Conservation (phyloP, 2,888 invertebrate species). For the Cyclophora albipunctata region DNA sequence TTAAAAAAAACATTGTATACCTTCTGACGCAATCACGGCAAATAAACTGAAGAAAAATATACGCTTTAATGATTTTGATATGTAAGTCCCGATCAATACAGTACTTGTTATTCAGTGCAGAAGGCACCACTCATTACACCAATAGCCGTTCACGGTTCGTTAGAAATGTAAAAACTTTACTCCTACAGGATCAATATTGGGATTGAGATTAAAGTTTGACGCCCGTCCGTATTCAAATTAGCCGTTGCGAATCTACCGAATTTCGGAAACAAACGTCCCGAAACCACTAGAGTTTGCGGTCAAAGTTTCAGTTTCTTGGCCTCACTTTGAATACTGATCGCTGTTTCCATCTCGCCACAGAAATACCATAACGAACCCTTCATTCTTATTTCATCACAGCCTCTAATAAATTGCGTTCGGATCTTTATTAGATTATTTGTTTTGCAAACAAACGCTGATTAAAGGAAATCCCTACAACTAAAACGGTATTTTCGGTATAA, state of each 20-base stretch:
- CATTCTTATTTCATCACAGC: too few relatives aligned
- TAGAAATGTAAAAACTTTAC: slow-evolving; percentile 56
- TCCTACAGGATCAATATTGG: slow-evolving; percentile 53
- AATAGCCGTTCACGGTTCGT: slow-evolving; percentile 47
- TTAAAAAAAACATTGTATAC: too few relatives aligned
- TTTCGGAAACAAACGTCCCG: slow-evolving; percentile 34
- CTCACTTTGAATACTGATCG: slow-evolving; percentile 36
- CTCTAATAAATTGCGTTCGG: too few relatives aligned
- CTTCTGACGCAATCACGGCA: too few relatives aligned
- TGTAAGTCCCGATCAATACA: too few relatives aligned
- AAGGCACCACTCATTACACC: slow-evolving; percentile 37
- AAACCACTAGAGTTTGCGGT: slow-evolving; percentile 34
- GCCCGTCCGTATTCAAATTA: slow-evolving; percentile 43
- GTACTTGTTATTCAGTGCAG: slow-evolving; percentile 17
- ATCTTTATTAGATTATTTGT: too few relatives aligned
- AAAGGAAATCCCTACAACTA: too few relatives aligned
- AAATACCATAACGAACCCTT: too few relatives aligned
- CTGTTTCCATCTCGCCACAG: slow-evolving; percentile 18
- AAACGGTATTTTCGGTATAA: too few relatives aligned
- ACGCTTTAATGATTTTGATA: too few relatives aligned
- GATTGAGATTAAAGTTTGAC: slow-evolving; percentile 50
- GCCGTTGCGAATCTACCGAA: slow-evolving; percentile 35
- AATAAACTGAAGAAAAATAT: too few relatives aligned
- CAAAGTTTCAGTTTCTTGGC: slow-evolving; percentile 31
- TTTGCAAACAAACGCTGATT: too few relatives aligned